These are phyloP conservation scores for Zapus hudsonius DNA, from an alignment of 2,113 vertebrate species.

Conservation along the genomic window DNA sequence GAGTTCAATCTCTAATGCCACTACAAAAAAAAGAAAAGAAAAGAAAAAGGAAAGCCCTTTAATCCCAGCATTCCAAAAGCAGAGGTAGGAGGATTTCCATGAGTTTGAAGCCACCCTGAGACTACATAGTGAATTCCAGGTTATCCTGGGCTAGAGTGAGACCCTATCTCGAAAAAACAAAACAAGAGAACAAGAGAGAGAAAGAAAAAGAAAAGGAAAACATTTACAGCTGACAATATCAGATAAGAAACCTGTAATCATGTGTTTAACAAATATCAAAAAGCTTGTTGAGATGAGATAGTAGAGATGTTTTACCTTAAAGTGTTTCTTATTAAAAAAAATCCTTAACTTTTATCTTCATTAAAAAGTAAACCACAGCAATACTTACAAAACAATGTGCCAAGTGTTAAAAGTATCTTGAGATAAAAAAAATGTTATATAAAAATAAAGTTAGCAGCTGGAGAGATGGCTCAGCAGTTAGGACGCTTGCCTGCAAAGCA, in stretches of 20 bases:
- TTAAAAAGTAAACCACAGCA: background rate
- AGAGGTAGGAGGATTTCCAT: too few species aligned
- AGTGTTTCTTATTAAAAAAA: background rate
- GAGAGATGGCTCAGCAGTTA: too few species aligned
- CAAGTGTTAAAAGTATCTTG: background rate
- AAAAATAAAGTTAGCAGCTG: too few species aligned
- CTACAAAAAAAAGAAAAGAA: background rate
- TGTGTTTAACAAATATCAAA: background rate
- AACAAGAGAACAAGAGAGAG: background rate
- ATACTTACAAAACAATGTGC: background rate
- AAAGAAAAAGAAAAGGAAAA: background rate
- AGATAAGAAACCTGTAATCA: background rate
- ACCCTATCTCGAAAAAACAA: too few species aligned
- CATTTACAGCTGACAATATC: background rate
- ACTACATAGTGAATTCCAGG: too few species aligned
- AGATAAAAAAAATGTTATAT: too few species aligned
- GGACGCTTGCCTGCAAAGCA: too few species aligned
- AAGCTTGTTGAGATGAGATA: background rate
- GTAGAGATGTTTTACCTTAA: background rate
- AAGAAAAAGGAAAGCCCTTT: background rate
- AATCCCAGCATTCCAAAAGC: too few species aligned
- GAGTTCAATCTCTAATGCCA: background rate
- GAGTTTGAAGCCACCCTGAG: too few species aligned
- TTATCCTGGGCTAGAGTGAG: too few species aligned
- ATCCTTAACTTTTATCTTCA: background rate